Evolutionary conservation across 2,888 invertebrate species (phyloP).

Genomic region (Gandaritis pyraliata): DNA sequence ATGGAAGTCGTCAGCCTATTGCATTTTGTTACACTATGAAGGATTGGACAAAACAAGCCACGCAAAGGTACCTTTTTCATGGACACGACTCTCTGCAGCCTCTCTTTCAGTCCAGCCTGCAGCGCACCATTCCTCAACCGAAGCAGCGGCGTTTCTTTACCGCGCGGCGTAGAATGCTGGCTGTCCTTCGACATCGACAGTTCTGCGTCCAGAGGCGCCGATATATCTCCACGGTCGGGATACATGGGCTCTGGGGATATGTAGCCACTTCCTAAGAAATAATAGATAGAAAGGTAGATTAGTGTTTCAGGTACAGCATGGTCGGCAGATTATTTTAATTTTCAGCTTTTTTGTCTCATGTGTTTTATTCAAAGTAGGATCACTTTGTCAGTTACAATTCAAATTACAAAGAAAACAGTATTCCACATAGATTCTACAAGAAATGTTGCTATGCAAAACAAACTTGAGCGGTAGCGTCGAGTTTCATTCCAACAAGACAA

Average conservation of each 20-base stretch:
- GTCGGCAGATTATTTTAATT: no score
- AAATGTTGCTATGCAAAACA: neutral
- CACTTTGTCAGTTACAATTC: no score
- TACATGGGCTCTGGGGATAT: slow-evolving; percentile 88
- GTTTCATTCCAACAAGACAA: neutral
- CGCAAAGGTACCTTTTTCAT: slow-evolving; percentile 68
- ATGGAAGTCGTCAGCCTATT: no score
- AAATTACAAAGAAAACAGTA: no score
- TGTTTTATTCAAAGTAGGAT: no score
- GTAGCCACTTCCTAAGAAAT: slow-evolving; percentile 75
- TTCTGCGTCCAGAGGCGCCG: slow-evolving; percentile 68
- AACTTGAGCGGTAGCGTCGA: neutral
- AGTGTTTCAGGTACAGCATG: no score
- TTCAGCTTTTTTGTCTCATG: no score
- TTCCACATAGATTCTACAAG: no score
- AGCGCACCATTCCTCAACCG: slow-evolving; percentile 88
- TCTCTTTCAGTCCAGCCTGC: slow-evolving; percentile 85
- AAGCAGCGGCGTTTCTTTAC: slow-evolving; percentile 78
- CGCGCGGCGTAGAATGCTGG: slow-evolving; percentile 45
- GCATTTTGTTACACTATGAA: no score
- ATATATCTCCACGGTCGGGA: slow-evolving; percentile 79
- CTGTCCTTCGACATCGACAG: slow-evolving; percentile 59
- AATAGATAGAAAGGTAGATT: neutral
- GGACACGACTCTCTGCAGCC: slow-evolving; percentile 81
- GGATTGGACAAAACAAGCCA: slow-evolving; percentile 7